Base-by-base conservation (phyloP, 2,797 vertebrate genomes). In the Novumbra hubbsi region DNA sequence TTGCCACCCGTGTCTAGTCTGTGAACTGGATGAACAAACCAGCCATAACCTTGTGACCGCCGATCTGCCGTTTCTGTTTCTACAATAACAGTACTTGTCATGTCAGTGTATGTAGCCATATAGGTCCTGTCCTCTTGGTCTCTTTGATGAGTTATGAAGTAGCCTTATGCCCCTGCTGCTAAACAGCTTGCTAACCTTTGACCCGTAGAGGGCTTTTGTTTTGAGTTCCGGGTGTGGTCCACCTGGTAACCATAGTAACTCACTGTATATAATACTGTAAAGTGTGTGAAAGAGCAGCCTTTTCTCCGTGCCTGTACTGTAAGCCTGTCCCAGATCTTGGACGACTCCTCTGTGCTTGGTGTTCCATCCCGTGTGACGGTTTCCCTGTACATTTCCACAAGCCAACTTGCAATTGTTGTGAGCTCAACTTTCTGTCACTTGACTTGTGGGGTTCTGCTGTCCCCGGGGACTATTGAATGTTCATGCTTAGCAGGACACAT, bases 221-320 rank as follows among this genome's bases (percentile, higher is more conserved):
- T 48, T 67, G 72, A 82, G 78, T 81, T 76, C 71, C 67, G 14
- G 79, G 78, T 74, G 81, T 84, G 52, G 80, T 80, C 73, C 76
- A 28, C 78, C 71, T 67, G 15, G 55, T 67, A 64, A 60, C 70
- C 19, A 34, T 81, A 79, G 76, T 76, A 45, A 38, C 78, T 79
- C 75, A 72, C 52, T 80, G 62, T 87, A 74, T 84, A 62, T 85
- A 77, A 27, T 63, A 85, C 66, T 78, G 71, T 79, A 75, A 68
- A 2, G n/a, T 21, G 92, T 89, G 89, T 85, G 94, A 69, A 69
- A 90, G 89, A 90, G 89, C 81, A 81, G 80, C 80, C 76, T 38
- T 80, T 86, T 86, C 87, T 80, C 86, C 88, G 85, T 91, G 90
- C 86, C 92, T 93, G 92, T 91, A 88, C 91, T 91, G 92, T 92